phyloP scores from a whole-genome alignment of 2,888 invertebrate genomes.

The Noctua comes region DNA sequence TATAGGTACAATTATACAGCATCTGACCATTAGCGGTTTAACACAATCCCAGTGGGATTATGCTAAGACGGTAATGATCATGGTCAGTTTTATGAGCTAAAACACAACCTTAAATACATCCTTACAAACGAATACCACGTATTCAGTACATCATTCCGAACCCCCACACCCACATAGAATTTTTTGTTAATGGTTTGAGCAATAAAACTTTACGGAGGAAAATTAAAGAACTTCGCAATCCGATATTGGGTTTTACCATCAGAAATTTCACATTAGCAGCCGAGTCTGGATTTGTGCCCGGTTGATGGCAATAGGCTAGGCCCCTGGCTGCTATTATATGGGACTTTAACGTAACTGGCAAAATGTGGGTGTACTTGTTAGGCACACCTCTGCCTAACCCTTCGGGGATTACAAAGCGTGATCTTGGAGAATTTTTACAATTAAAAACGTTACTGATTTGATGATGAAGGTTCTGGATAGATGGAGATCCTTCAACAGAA shows the following conservation, averaged over 20 bases:
- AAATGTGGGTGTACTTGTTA: no score
- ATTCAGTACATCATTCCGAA: not conserved
- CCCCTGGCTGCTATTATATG: not conserved
- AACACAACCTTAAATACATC: not conserved
- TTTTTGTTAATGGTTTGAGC: not conserved
- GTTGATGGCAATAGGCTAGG: not conserved
- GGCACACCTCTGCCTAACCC: no score
- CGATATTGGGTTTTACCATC: not conserved
- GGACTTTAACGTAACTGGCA: no score
- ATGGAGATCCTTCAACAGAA: not conserved
- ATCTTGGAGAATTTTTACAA: not conserved
- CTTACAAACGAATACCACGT: not conserved
- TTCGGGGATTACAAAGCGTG: no score
- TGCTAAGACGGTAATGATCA: not conserved
- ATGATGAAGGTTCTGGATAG: not conserved
- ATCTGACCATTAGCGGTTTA: not conserved
- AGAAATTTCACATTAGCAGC: not conserved
- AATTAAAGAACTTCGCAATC: not conserved
- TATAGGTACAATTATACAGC: not conserved
- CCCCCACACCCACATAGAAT: not conserved
- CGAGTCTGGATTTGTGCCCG: not conserved
- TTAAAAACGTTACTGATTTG: not conserved
- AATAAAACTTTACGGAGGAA: not conserved
- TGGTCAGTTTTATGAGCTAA: not conserved
- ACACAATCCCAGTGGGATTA: not conserved